Base-by-base conservation (phyloP, 1,140 invertebrate species). In the Drosophila malerkotliana region DNA sequence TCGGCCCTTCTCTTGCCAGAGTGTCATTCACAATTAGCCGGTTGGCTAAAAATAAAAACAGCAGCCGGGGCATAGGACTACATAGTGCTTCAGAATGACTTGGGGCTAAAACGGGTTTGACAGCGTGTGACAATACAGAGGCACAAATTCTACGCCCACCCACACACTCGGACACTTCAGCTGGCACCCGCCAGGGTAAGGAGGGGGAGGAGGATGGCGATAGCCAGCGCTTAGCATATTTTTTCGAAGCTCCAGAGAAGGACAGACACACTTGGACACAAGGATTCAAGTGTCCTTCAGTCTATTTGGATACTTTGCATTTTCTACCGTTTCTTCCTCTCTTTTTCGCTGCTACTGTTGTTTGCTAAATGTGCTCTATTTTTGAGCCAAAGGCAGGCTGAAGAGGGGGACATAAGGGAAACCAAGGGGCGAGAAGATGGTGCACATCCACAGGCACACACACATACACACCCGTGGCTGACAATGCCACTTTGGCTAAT, bases 251-350 rank as follows among this genome's bases (percentile, higher is more conserved):
- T 49, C 18, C 49, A 76, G 24, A 62, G 34, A 62, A 60, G 34
- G 37, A 79, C 69, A 75, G 82, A 88, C 52, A 83, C 71, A 87
- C 71, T 88, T 88, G 83, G 83, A 88, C 83, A 88, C 75, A 88
- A 52, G 63, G 75, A 80, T 85, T 82, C 62, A 73, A 85, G 82
- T 87, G 82, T 88, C 82, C 82, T 85, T 85, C 83, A 87, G 83
- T 87, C 83, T 87, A 87, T 87, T 87, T 87, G 83, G 83, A 88
- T 87, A 87, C 82, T 87, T 87, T 87, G 82, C 82, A 88, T 87
- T 88, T 79, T 77, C 67, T 72, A 69, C 52, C 64, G 53, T 44
- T 72, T 68, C 63, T 64, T 62, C 60, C 39, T 37, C n/a, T 47
- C 28, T 34, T 45, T 24, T 53, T 44, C 39, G 53, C 51, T 58